Conservation (phyloP, 2,888 invertebrate genomes). For the Synanthedon myopaeformis region DNA sequence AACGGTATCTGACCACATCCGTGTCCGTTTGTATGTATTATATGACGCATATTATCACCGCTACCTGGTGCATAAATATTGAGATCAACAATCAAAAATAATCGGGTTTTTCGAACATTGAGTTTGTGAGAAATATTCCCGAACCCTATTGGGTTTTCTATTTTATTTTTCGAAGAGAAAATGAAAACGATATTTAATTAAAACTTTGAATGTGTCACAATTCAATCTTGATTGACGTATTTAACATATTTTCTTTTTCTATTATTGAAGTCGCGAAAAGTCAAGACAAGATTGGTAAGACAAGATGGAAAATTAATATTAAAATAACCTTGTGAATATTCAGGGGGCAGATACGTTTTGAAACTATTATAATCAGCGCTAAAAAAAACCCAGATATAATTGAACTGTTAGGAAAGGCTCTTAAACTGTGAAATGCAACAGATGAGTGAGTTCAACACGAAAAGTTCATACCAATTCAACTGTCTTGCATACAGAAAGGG, state of each 20-base stretch:
- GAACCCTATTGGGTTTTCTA: too few species aligned
- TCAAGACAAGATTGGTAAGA: too few species aligned
- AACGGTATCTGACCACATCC: conserved; percentile 41
- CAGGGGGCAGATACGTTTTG: neutral
- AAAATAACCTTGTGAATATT: neutral
- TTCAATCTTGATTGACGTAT: neutral
- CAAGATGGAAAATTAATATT: too few species aligned
- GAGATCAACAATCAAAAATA: too few species aligned
- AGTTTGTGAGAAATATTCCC: too few species aligned
- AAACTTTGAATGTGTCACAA: neutral
- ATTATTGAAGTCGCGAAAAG: too few species aligned
- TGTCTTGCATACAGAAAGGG: too few species aligned
- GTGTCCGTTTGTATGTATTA: conserved; percentile 21
- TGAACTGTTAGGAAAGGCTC: too few species aligned
- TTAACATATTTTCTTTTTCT: neutral
- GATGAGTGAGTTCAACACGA: too few species aligned
- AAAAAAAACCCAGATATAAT: neutral
- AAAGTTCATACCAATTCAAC: too few species aligned
- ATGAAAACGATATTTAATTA: neutral
- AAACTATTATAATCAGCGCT: neutral
- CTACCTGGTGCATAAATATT: conserved; percentile 1
- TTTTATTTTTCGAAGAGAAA: neutral
- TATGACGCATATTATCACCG: conserved; percentile 17
- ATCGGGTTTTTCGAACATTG: too few species aligned
- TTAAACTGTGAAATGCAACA: too few species aligned